These are phyloP conservation scores for Scylla paramamosain DNA, from an alignment of 1,140 invertebrate species.

Conservation along the genomic window DNA sequence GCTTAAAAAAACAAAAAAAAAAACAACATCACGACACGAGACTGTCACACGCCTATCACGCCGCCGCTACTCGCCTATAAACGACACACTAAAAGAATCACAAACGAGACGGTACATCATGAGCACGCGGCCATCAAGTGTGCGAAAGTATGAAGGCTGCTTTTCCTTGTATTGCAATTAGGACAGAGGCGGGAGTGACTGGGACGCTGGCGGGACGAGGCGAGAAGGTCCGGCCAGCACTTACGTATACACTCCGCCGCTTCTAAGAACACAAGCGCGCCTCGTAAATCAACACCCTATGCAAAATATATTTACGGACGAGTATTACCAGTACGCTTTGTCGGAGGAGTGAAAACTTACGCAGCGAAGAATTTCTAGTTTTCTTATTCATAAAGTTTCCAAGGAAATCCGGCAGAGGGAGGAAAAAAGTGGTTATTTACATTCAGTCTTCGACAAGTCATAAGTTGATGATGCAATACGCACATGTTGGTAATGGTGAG, in stretches of 20 bases:
- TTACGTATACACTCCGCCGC: neutral
- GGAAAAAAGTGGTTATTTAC: conserved; percentile 1
- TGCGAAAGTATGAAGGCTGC: too few relatives aligned
- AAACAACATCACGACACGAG: too few relatives aligned
- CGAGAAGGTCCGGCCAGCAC: too few relatives aligned
- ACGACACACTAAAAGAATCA: too few relatives aligned
- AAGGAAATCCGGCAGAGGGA: neutral
- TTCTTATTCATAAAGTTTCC: conserved; percentile 47
- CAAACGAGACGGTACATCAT: too few relatives aligned
- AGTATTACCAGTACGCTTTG: neutral
- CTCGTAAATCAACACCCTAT: neutral
- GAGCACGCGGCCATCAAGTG: too few relatives aligned
- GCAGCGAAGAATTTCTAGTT: neutral
- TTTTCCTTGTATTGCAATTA: too few relatives aligned
- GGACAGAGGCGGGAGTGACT: too few relatives aligned
- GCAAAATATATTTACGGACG: conserved; percentile 30
- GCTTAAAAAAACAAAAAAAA: too few relatives aligned
- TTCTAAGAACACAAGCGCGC: conserved; percentile 24
- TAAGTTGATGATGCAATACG: neutral
- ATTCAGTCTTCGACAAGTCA: conserved; percentile 19
- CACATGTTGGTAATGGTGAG: neutral
- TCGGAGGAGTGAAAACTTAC: conserved; percentile 32
- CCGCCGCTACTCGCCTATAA: too few relatives aligned
- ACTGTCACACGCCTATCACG: too few relatives aligned
- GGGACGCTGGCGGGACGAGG: too few relatives aligned